phyloP scores from a whole-genome alignment of 1,140 invertebrate genomes.

The Babylonia areolata region DNA sequence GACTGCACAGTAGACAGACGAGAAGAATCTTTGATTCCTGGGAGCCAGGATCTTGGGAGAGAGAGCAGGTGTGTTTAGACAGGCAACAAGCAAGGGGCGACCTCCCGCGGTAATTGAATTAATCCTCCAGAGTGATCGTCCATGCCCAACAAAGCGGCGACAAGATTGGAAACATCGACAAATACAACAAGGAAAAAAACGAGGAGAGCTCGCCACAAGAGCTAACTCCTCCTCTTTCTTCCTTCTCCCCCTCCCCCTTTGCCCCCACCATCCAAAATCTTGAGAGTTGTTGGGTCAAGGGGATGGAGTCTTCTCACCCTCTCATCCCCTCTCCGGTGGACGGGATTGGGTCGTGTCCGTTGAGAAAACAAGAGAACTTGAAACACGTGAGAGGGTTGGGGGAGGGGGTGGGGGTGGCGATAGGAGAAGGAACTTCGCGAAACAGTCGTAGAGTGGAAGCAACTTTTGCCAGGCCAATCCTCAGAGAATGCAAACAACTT shows the following conservation, averaged over 20 bases:
- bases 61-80: constrained; percentile 15
- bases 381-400: too few relatives aligned
- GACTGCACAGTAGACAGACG: too few relatives aligned
- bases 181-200: background rate
- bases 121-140: background rate
- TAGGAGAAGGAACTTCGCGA: too few relatives aligned
- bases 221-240: background rate
- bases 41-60: background rate
- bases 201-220: background rate
- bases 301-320: background rate
- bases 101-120: constrained; percentile 21
- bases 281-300: background rate
- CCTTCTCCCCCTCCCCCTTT: too few relatives aligned
- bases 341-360: background rate
- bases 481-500: background rate
- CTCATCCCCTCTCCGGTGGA: background rate
- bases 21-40: constrained; percentile 15
- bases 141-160: background rate
- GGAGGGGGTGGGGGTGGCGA: too few relatives aligned
- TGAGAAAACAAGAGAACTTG: constrained; percentile 11
- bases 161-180: constrained; percentile 23
- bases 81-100: constrained; percentile 9
- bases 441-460: too few relatives aligned
- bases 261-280: background rate
- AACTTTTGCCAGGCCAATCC: too few relatives aligned